These are phyloP conservation scores for Sander vitreus DNA, from an alignment of 2,113 vertebrate species.

Conservation along the genomic window DNA sequence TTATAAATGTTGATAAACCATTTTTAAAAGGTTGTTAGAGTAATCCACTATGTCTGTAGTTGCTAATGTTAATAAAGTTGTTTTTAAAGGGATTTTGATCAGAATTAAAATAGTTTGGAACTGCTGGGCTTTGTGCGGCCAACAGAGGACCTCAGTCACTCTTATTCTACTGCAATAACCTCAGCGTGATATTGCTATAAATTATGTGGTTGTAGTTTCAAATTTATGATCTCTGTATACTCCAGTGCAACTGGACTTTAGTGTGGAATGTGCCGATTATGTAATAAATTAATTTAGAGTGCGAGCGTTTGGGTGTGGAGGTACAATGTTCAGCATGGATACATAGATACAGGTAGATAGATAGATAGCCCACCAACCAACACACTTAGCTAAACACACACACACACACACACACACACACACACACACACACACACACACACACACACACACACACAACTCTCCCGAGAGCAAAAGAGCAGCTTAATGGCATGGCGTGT, in stretches of 20 bases:
- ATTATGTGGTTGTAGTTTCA: slow-evolving; percentile 16
- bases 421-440: neutral
- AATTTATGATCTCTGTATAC: slow-evolving; percentile 51
- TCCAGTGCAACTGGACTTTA: slow-evolving; percentile 42
- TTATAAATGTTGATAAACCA: neutral
- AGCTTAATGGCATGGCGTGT: slow-evolving; percentile 30
- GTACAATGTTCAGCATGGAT: neutral
- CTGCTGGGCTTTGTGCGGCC: neutral
- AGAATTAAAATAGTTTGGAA: neutral
- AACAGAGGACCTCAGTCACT: neutral
- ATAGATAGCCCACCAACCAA: neutral
- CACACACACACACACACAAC: slow-evolving; percentile 3
- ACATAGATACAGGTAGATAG: neutral
- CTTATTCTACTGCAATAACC: neutral
- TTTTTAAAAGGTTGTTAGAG: too few relatives aligned
- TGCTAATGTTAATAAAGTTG: slow-evolving; percentile 5
- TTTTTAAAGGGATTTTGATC: neutral
- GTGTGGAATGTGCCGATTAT: slow-evolving; percentile 6
- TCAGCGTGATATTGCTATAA: slow-evolving; percentile 15
- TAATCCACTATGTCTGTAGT: too few relatives aligned
- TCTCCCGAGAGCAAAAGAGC: slow-evolving; percentile 31
- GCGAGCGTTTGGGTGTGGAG: neutral
- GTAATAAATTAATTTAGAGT: neutral
- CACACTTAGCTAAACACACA: too few relatives aligned
- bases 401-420: neutral